These are phyloP conservation scores for Acromyrmex heyeri DNA, from an alignment of 1,140 invertebrate species.

Conservation along the genomic window DNA sequence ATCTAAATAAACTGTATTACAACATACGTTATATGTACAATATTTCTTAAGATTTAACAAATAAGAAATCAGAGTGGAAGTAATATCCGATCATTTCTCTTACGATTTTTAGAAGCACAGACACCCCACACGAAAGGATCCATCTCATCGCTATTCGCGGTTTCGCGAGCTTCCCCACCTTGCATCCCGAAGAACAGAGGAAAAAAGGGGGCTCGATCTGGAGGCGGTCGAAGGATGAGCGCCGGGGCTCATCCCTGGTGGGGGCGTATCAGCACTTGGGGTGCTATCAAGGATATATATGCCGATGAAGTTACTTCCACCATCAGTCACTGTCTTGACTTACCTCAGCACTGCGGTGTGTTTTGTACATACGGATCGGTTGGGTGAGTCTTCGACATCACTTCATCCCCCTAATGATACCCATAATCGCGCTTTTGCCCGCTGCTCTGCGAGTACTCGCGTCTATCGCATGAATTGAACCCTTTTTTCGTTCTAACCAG, in stretches of 20 bases:
- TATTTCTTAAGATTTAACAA: neutral
- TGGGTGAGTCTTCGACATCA: constrained; percentile 80
- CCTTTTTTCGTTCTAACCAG: constrained; percentile 32
- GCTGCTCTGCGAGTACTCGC: constrained; percentile 38
- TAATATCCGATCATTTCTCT: neutral
- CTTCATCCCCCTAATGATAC: constrained; percentile 52
- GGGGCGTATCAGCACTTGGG: constrained; percentile 73
- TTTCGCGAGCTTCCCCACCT: constrained; percentile 49
- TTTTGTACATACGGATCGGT: constrained; percentile 77
- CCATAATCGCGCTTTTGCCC: constrained; percentile 23
- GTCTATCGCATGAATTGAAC: constrained; percentile 1
- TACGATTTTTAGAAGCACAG: constrained; percentile 60
- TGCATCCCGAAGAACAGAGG: constrained; percentile 45
- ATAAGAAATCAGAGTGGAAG: neutral
- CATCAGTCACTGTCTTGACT: constrained; percentile 84
- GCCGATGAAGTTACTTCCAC: constrained; percentile 81
- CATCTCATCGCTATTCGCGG: constrained; percentile 43
- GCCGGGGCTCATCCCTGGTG: constrained; percentile 76
- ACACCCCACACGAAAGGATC: constrained; percentile 70
- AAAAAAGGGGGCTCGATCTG: constrained; percentile 54
- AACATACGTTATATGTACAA: neutral
- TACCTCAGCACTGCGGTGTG: constrained; percentile 78
- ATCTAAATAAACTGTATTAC: neutral
- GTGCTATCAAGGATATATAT: constrained; percentile 83
- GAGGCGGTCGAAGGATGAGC: constrained; percentile 72